Base-by-base conservation (phyloP, 2,113 vertebrate species). In the Periophthalmus modestus region DNA sequence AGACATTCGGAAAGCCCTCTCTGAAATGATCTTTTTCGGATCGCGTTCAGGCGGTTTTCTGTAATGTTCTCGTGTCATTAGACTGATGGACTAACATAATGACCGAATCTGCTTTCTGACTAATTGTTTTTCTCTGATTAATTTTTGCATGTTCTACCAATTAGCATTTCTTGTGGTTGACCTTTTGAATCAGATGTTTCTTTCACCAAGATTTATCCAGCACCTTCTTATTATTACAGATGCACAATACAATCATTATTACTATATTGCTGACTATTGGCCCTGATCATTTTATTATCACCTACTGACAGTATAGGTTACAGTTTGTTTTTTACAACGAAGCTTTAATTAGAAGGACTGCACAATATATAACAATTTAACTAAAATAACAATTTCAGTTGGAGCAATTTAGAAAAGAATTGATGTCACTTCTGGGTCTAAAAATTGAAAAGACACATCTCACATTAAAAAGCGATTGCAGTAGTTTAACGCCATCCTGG, bases 91-190 rank as follows among this genome's bases (percentile, higher is more conserved):
- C 62, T 65, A 65, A 65, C 62, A 65, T 3, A 36, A 36, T 65
- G 62, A 65, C 33, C 4, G 7, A n/a, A 39, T 21, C 34, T 39
- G 87, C 85, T 78, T 50, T 72, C 69, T 58, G 24, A 68, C 73
- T 65, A 10, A 21, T 69, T 72, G 66, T 59, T 74, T 66, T 65
- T 66, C 71, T 69, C 72, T 77, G 48, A 47, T 77, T 92, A 87
- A 92, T 82, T 94, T 65, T 85, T 16, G 94, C 95, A 96, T 94
- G 95, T 83, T 92, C 94, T 91, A 74, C 67, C 84, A 66, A 65
- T 89, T 55, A 73, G 66, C 28, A 78, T 80, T 90, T 67, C 74
- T 87, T 75, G 65, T 5, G 10, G 28, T 72, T 66, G 72, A 73
- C 74, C 50, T 70, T 50, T 85, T 77, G 50, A 24, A 72, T 71